Evolutionary conservation across 2,113 vertebrate species (phyloP).

Genomic region (Isurus oxyrinchus): DNA sequence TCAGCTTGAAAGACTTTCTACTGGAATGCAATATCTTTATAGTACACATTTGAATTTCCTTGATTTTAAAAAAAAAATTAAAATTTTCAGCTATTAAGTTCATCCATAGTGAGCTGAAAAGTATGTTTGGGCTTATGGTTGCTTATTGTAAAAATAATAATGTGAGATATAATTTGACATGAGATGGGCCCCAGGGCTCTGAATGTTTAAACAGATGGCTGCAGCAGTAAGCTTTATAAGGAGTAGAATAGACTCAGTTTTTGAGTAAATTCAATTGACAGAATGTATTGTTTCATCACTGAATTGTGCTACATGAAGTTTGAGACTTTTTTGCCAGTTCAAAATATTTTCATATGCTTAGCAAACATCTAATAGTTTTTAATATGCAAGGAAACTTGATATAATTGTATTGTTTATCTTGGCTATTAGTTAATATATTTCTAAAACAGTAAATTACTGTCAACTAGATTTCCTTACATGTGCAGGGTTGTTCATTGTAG

Average conservation of each 20-base stretch:
- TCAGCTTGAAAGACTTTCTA: not conserved
- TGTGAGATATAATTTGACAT: slow-evolving; percentile 25
- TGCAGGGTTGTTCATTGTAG: not conserved
- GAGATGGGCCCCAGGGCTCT: slow-evolving; percentile 3
- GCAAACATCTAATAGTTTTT: not conserved
- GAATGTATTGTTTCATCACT: not conserved
- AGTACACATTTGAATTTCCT: not conserved
- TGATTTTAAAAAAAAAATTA: not conserved
- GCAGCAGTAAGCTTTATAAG: not conserved
- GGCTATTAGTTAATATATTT: not conserved
- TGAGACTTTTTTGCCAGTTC: not conserved
- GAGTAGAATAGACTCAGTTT: not conserved
- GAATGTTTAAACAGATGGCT: slow-evolving; percentile 33
- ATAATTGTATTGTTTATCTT: not conserved
- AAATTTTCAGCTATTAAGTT: not conserved
- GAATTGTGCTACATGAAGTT: not conserved
- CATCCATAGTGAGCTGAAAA: not conserved
- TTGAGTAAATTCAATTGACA: not conserved
- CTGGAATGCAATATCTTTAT: not conserved
- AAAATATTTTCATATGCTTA: not conserved
- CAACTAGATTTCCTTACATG: not conserved
- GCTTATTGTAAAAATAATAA: not conserved
- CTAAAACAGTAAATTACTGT: not conserved
- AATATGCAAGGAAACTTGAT: not conserved
- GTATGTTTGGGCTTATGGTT: not conserved